Percentiles rank a stretch among this genome's conserved stretches.
Evolutionary conservation across 2,797 vertebrate genomes (phyloP).

Genomic region (Syngnathus rostellatus): DNA sequence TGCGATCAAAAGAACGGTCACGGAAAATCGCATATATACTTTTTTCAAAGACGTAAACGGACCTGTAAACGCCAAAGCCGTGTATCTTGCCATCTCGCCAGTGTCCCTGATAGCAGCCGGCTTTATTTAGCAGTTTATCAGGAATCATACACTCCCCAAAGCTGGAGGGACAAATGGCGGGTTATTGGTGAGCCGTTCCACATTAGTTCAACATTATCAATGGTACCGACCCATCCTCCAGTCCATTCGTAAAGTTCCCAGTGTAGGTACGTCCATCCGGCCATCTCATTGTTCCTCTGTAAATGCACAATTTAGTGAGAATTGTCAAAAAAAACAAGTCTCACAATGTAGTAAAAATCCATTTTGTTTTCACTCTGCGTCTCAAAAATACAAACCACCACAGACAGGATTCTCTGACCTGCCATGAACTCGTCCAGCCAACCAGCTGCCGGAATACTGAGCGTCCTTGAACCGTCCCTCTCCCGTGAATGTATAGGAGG

Average conservation of each 20-base stretch:
- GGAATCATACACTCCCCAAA: slow-evolving; percentile 66
- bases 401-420: slow-evolving; percentile 64
- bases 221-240: slow-evolving; percentile 85
- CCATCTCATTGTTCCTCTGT: slow-evolving; percentile 88
- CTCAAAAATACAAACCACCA: not conserved
- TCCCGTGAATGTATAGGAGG: slow-evolving; percentile 83
- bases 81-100: slow-evolving; percentile 96
- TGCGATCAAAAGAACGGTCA: not conserved
- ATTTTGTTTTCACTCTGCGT: too few species aligned
- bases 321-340: too few species aligned
- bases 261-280: slow-evolving; percentile 81
- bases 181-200: not conserved
- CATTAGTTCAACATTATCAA: not conserved
- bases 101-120: slow-evolving; percentile 82
- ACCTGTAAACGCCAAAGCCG: slow-evolving; percentile 90
- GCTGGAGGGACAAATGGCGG: slow-evolving; percentile 21
- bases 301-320: not conserved
- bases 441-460: slow-evolving; percentile 84
- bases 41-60: slow-evolving; percentile 24
- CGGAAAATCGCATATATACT: not conserved
- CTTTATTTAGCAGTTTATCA: slow-evolving; percentile 76
- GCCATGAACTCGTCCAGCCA: slow-evolving; percentile 84
- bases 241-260: slow-evolving; percentile 87
- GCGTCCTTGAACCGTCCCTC: slow-evolving; percentile 88
- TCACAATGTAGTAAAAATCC: too few species aligned